Conservation (phyloP, 2,113 vertebrate species). For the Sceloporus tristichus region DNA sequence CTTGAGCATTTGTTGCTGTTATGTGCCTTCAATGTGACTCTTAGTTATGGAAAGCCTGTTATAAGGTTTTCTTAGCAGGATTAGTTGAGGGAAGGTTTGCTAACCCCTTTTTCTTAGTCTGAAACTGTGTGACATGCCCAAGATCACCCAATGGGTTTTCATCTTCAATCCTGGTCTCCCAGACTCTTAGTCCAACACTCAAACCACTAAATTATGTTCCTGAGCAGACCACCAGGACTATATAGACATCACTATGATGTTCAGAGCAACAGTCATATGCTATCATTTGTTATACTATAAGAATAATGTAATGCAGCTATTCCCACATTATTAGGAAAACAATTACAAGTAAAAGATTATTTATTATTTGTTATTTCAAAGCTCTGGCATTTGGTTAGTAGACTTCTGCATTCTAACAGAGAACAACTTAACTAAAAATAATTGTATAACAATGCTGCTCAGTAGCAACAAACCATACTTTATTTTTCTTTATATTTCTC, state of each 20-base stretch:
- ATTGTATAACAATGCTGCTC: neutral
- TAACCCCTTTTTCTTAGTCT: too few species aligned
- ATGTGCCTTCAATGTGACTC: too few species aligned
- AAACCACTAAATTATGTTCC: too few species aligned
- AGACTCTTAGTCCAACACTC: too few species aligned
- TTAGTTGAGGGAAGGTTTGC: too few species aligned
- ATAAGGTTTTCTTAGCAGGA: too few species aligned
- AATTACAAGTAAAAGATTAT: neutral
- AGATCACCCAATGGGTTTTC: too few species aligned
- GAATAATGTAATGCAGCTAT: neutral
- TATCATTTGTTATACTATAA: neutral
- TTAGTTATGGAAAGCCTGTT: too few species aligned
- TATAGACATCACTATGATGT: neutral
- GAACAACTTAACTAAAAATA: neutral
- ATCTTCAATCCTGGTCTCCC: too few species aligned
- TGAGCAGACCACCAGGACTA: neutral
- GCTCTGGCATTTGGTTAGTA: neutral
- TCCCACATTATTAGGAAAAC: neutral
- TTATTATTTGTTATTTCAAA: neutral
- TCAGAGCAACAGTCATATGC: neutral
- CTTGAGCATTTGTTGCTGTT: neutral
- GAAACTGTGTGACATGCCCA: too few species aligned
- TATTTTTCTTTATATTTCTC: neutral
- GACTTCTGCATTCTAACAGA: neutral
- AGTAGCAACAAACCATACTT: neutral